These are phyloP conservation scores for Chaetophractus vellerosus DNA, from an alignment of 2,797 vertebrate genomes.

Conservation along the genomic window DNA sequence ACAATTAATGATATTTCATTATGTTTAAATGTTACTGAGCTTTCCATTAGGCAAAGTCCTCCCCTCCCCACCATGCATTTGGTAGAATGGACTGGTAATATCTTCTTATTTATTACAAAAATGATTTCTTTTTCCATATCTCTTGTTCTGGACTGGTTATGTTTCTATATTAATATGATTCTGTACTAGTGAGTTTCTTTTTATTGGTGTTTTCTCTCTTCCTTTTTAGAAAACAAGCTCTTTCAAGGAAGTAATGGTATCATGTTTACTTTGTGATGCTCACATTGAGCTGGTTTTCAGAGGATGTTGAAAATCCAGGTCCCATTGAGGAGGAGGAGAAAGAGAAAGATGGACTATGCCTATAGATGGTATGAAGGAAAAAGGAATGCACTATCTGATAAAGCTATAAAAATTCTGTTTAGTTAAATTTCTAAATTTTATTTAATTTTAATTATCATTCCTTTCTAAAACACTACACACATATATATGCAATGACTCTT, in stretches of 20 bases:
- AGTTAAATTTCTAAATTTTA: not conserved
- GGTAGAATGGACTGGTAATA: not conserved
- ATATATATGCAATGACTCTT: not conserved
- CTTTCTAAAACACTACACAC: constrained; percentile 2
- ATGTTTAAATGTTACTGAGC: not conserved
- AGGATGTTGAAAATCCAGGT: not conserved
- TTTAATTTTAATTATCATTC: not conserved
- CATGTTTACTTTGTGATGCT: not conserved
- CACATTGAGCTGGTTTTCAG: constrained; percentile 45
- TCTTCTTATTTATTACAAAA: not conserved
- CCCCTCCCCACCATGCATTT: not conserved
- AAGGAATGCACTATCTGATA: not conserved
- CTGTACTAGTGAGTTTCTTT: constrained; percentile 34
- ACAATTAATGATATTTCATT: not conserved
- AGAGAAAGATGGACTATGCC: not conserved
- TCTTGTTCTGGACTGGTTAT: not conserved
- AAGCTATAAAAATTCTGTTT: not conserved
- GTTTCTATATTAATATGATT: not conserved
- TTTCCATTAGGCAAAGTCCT: not conserved
- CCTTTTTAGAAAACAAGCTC: constrained; percentile 24
- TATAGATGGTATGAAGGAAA: not conserved
- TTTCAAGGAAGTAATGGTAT: constrained; percentile 9
- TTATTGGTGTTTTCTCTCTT: not conserved
- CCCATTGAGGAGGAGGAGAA: not conserved
- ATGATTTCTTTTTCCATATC: not conserved